These are phyloP conservation scores for Halichondria panicea DNA, from an alignment of 37 sponge, comb jelly and placozoan species.

Conservation along the genomic window DNA sequence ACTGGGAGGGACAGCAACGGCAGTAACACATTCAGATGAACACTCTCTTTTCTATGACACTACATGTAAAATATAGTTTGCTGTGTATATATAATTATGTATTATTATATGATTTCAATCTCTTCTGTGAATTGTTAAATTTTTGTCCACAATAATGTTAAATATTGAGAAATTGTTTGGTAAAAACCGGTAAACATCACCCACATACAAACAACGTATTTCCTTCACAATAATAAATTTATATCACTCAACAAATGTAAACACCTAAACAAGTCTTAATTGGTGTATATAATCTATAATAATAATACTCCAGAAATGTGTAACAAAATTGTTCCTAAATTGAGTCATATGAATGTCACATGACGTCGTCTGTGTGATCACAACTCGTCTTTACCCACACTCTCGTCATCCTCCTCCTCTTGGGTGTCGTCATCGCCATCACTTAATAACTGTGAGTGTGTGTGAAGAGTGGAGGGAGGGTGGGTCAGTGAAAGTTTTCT, in stretches of 20 bases:
- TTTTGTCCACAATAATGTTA: no score
- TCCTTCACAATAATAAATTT: background rate
- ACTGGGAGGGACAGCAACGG: constrained; percentile 7
- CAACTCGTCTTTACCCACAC: constrained; percentile 37
- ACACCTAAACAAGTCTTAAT: background rate
- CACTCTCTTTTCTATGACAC: background rate
- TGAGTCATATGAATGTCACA: no score
- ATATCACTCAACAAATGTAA: background rate
- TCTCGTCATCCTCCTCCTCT: constrained; percentile 61
- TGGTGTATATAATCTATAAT: background rate
- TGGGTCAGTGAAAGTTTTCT: background rate
- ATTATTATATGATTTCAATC: no score
- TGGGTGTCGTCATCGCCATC: constrained; percentile 48
- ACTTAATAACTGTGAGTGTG: background rate
- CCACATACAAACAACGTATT: no score
- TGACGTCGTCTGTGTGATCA: constrained; percentile 10
- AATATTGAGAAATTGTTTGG: no score
- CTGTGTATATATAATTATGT: no score
- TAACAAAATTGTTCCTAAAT: no score
- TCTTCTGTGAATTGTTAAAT: no score
- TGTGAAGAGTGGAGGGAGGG: background rate
- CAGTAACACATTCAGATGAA: background rate
- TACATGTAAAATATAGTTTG: no score
- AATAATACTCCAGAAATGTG: no score
- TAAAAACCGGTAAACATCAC: no score